Evolutionary conservation across 2,888 invertebrate genomes (phyloP).

Genomic region (Andrena chrysosceles): DNA sequence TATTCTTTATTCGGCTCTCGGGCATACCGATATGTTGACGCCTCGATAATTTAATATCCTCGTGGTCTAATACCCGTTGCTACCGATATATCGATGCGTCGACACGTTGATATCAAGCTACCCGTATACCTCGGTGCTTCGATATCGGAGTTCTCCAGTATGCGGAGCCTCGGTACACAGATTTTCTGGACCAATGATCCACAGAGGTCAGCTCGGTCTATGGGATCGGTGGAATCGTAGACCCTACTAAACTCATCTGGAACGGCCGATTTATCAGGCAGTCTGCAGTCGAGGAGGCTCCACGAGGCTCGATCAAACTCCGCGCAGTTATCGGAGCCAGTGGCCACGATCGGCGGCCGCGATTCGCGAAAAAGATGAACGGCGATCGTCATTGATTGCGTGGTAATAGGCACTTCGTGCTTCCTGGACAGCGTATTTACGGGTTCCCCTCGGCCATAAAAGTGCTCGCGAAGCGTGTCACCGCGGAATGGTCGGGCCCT

Average conservation of each 20-base stretch:
- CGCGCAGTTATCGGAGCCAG: conserved; percentile 11
- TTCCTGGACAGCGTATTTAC: conserved; percentile 44
- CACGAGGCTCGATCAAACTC: not conserved
- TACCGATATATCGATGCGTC: not conserved
- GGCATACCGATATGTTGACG: too few species aligned
- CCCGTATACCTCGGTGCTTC: not conserved
- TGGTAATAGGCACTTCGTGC: conserved; percentile 43
- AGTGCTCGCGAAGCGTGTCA: conserved; percentile 36
- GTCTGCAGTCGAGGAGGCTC: too few species aligned
- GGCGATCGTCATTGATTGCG: conserved; percentile 39
- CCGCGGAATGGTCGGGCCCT: conserved; percentile 32
- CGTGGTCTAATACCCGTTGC: not conserved
- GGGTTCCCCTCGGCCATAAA: conserved; percentile 41
- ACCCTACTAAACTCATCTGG: too few species aligned
- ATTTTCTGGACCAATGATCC: too few species aligned
- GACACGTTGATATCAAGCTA: not conserved
- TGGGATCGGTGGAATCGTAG: too few species aligned
- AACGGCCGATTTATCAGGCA: too few species aligned
- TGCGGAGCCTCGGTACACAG: too few species aligned
- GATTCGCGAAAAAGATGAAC: conserved; percentile 26
- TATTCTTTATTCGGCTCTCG: not conserved
- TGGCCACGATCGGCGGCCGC: not conserved
- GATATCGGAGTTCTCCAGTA: not conserved
- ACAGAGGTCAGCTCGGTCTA: too few species aligned
- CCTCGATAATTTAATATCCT: not conserved